Evolutionary conservation across 2,888 invertebrate species (phyloP), one percentile per base, ranked within the genome.

Genomic region (Nesidiocoris tenuis): DNA sequence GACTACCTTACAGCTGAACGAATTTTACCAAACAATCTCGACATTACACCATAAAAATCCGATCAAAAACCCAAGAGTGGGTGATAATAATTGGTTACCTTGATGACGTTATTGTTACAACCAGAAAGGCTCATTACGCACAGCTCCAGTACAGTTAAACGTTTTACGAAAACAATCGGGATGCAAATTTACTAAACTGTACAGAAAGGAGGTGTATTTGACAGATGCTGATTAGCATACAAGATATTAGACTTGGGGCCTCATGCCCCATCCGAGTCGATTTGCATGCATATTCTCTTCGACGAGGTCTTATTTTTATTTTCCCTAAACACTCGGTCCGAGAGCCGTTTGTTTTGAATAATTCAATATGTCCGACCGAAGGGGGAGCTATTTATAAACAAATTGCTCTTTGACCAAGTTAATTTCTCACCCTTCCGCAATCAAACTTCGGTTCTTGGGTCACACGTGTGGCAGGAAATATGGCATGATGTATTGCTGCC

Each of bases 371-470:
- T 67, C 68, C 75, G 61, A 67, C 67, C 25, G 39, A 39, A 12
- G 39, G 39, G 39, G 75, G 68, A 68, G 67, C 67, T 67, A 68
- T 75, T 75, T 75, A 75, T 75, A 75, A 21, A 75, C 75, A 75
- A 75, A 75, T 75, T 75, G 75, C 23, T 61, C 68, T 75, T 65
- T 75, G 75, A 75, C 75, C 75, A 75, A 75, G 75, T 75, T 75
- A 75, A 75, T 75, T 75, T 61, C 54, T 65, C 68, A 24, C 74
- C 74, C 72, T 63, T 72, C 61, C 56, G 17, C 21, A 59, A 19
- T 59, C 59, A 19, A 59, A 19, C 59, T 25, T 1, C 9, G 57
- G 39, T 21, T 24, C 22, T 19, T 22, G 9, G 24, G 54, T 16
- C 63, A 61, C 72, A 72, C 72, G 72, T 72, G 72, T 72, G 61